Evolutionary conservation across 2,113 vertebrate genomes (phyloP).

Genomic region (Trogon surrucura): DNA sequence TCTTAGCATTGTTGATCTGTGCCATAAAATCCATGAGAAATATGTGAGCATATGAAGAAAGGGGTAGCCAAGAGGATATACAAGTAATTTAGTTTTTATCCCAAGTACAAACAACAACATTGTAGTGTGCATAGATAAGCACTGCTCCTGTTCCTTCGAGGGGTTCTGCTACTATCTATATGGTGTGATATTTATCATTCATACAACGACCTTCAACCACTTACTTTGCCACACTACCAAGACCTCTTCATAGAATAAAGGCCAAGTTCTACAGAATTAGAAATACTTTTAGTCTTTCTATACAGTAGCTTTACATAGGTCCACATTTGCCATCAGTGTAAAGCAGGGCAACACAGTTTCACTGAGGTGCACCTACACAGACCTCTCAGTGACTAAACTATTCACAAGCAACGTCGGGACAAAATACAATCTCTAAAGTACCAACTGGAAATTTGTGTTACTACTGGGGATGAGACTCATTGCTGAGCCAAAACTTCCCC

Average conservation of each 20-base stretch:
- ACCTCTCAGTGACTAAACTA: not conserved
- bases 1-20: not conserved
- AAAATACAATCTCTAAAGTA: not conserved
- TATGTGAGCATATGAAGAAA: not conserved
- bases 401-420: not conserved
- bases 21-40: conserved; percentile 33
- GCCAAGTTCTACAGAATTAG: not conserved
- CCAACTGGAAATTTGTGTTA: not conserved
- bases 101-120: conserved; percentile 33
- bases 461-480: not conserved
- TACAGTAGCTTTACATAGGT: not conserved
- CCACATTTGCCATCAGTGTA: not conserved
- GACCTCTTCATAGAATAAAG: not conserved
- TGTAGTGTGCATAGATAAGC: conserved; percentile 2
- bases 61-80: conserved; percentile 21
- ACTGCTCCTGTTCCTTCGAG: not conserved
- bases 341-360: not conserved
- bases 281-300: not conserved
- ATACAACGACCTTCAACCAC: conserved; percentile 31
- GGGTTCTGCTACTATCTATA: not conserved
- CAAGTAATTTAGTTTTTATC: conserved; percentile 46
- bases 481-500: not conserved
- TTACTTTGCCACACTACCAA: not conserved
- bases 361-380: not conserved
- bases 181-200: conserved; percentile 35